Conservation (phyloP, 2,113 vertebrate species). For the Riparia riparia region DNA sequence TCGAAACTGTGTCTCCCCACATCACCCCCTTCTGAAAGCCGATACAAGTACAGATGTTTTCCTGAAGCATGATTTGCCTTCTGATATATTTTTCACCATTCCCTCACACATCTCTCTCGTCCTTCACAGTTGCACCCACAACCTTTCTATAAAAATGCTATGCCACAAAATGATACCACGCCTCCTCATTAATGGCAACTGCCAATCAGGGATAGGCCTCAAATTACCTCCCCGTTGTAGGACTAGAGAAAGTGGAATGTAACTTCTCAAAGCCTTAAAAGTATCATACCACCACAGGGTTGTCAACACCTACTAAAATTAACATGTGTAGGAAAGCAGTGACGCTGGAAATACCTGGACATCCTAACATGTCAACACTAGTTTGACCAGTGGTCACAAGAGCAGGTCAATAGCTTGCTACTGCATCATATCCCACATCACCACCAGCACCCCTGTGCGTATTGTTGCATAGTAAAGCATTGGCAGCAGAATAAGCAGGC, state of each 20-base stretch:
- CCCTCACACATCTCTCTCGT: not conserved
- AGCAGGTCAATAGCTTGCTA: not conserved
- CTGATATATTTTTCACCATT: not conserved
- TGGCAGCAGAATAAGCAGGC: not conserved
- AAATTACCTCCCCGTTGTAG: not conserved
- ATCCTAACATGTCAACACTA: not conserved
- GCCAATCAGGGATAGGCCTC: not conserved
- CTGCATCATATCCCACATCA: not conserved
- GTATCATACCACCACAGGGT: not conserved
- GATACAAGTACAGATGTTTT: not conserved
- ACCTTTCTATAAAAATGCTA: not conserved
- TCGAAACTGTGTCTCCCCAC: not conserved
- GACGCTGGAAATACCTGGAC: not conserved
- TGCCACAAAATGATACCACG: not conserved
- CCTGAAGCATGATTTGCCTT: not conserved
- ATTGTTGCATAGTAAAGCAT: accelerated
- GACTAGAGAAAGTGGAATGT: not conserved
- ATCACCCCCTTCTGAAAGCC: not conserved
- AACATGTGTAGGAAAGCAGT: not conserved
- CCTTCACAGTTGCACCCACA: not conserved
- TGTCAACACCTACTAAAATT: not conserved
- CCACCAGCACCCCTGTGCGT: not conserved
- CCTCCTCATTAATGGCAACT: not conserved
- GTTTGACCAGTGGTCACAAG: not conserved
- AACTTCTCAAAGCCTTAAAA: not conserved